Base-by-base conservation (phyloP, 2,113 vertebrate genomes). In the Oncorhynchus clarkii region DNA sequence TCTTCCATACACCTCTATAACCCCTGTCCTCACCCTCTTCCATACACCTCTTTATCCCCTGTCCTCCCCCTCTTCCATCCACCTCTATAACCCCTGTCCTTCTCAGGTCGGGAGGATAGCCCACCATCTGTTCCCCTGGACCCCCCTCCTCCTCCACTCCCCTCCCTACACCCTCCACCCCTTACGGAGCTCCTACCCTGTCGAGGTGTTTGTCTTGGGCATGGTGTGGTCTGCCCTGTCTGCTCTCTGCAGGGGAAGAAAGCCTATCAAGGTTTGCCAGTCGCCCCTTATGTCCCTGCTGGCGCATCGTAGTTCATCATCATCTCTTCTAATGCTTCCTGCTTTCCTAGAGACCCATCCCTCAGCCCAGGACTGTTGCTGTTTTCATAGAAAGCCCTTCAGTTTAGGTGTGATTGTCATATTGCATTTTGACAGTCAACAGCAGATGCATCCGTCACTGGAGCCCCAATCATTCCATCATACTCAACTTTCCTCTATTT, bases 201-300 rank as follows among this genome's bases (percentile, higher is more conserved):
- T 95, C 86, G 95, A 97, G 93, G 93, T 91, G 70, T 93, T 92
- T 91, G 85, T 94, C 85, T 92, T 95, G 90, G 94, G 93, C 89
- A 90, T 95, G 90, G 91, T 93, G 89, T 94, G 92, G 93, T 94
- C 94, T 90, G 80, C 16, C 51, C 51, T 95, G 90, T 95, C 94
- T 92, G 94, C 89, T 93, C 93, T 97, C 24, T 96, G 93, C 93
- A 91, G 93, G 90, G 92, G 91, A 92, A 93, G 93, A 94, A 93
- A 92, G 90, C 90, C 84, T 81, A 14, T 89, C 89, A 93, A 97
- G 96, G 96, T 96, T 96, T 96, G 96, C 95, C 82, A 92, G 88
- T 89, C 93, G 90, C 85, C 39, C 31, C 20, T 49, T 69, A 64
- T n/a, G 87, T 81, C 77, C 60, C 6, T 67, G 60, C 68, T 73